A percentile compares a stretch with the other conserved stretches of the same genome.
Conservation (phyloP, 1,140 invertebrate genomes). For the Atta texana region DNA sequence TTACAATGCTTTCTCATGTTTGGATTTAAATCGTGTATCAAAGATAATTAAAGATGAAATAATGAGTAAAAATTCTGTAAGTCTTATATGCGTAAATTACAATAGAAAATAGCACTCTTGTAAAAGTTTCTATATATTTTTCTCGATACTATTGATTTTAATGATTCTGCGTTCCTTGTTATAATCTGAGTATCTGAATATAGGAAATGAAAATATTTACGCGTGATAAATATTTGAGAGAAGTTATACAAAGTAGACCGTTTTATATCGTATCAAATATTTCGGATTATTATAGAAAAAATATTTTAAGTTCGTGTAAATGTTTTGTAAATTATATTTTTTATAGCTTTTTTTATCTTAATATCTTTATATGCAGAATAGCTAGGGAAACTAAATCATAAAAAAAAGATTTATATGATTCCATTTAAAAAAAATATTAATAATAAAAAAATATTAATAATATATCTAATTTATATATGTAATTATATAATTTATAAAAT, state of each 20-base stretch:
- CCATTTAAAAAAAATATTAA: not conserved
- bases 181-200: not conserved
- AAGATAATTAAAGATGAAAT: not conserved
- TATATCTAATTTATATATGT: not conserved
- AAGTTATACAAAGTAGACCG: not conserved
- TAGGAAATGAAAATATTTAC: slow-evolving; percentile 15
- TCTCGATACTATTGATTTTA: slow-evolving; percentile 10
- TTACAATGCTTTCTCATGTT: not conserved
- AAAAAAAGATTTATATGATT: not conserved
- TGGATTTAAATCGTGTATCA: not conserved
- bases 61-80: not conserved
- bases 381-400: not conserved
- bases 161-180: not conserved
- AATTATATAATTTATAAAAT: no score
- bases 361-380: not conserved
- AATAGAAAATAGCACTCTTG: not conserved
- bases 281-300: not conserved
- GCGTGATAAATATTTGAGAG: slow-evolving; percentile 24
- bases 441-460: not conserved
- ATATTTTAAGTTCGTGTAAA: not conserved
- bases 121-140: not conserved
- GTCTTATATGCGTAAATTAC: not conserved
- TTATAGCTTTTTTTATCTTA: not conserved
- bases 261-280: not conserved
- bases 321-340: not conserved